Evolutionary conservation across 2,113 vertebrate genomes (phyloP).

Genomic region (Dicerorhinus sumatrensis): DNA sequence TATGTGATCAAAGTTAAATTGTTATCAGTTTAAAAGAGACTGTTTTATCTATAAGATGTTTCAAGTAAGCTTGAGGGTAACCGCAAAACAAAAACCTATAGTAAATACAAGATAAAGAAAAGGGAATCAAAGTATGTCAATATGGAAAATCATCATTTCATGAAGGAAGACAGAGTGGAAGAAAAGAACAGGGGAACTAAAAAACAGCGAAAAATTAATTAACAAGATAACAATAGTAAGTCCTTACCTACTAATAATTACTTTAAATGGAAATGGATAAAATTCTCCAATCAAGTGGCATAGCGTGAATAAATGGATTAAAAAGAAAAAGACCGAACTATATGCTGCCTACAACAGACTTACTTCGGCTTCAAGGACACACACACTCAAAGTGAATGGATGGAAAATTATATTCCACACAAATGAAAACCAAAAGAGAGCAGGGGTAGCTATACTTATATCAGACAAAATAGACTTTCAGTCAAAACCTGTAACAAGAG

Average conservation of each 20-base stretch:
- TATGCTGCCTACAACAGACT: constrained; percentile 4
- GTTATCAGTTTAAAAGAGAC: not conserved
- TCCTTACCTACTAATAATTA: not conserved
- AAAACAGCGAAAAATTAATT: not conserved
- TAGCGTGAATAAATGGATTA: not conserved
- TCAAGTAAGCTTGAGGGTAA: not conserved
- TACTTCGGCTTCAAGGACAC: not conserved
- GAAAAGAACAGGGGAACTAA: not conserved
- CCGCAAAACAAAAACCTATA: not conserved
- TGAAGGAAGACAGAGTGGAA: not conserved
- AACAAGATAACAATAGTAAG: not conserved
- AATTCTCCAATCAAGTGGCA: not conserved
- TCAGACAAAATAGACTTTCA: not conserved
- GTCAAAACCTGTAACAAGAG: not conserved
- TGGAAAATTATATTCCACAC: not conserved
- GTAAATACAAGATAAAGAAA: not conserved
- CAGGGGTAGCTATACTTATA: not conserved
- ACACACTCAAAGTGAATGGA: not conserved
- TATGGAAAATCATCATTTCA: not conserved
- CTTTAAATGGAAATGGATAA: constrained; percentile 5
- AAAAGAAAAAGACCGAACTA: not conserved
- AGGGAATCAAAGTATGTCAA: not conserved
- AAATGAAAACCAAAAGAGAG: not conserved
- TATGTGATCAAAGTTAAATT: not conserved
- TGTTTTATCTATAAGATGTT: not conserved